Base-by-base conservation (phyloP, 2,113 vertebrate genomes). In the Nestor notabilis region DNA sequence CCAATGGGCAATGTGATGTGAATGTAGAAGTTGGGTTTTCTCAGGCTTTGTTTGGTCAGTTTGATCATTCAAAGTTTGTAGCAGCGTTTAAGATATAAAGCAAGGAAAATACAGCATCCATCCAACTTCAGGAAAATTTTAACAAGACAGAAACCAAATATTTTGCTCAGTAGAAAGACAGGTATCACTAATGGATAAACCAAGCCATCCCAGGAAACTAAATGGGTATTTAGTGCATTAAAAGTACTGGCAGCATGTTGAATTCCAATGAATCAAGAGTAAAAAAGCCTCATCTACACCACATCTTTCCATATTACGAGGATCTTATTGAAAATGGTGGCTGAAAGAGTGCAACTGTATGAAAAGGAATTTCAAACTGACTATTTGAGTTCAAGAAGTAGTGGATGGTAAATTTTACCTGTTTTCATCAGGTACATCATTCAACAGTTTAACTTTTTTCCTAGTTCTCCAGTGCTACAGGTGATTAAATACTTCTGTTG, bases 1-100 rank as follows among this genome's bases (percentile, higher is more conserved):
- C 41, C n/a, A 24, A 80, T 68, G 65, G 27, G 9, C 4, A 31
- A 3, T 0, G 0, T 0, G 2, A 64, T 5, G 9, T 0, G 5
- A 70, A 27, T 29, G 20, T 4, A 17, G 8, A 90, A 76, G 46
- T 18, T 64, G n/a, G 14, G 46, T 17, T 80, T 90, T 92, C n/a
- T 76, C 12, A 0, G 39, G 29, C 27, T 69, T 50, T 63, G 9
- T 35, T 82, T 25, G 19, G 39, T 31, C 15, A 21, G 29, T 47
- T 33, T 29, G 43, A 4, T 47, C 15, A 5, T 60, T 81, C 13
- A 19, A 8, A 41, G 10, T 41, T 79, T 20, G 9, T 5, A 17
- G 4, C 8, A 15, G 27, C 60, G 11, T 44, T 81, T 78, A 65
- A 23, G 52, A 9, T 13, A 35, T 29, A 85, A 83, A 82, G 5